These are phyloP conservation scores for Huso huso DNA, from an alignment of 2,797 vertebrate species.

Conservation along the genomic window DNA sequence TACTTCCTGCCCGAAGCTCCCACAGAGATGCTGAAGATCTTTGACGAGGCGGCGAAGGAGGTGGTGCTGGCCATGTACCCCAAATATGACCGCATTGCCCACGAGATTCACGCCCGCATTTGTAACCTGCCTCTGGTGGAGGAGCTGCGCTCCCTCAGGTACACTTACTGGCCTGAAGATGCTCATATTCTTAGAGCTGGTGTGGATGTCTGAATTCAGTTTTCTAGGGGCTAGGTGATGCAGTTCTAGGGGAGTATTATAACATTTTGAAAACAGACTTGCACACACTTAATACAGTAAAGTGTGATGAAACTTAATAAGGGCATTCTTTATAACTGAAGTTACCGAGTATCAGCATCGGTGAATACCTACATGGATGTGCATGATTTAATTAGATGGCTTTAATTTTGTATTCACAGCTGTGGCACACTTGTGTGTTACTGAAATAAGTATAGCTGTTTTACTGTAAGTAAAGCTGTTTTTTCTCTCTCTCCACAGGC, in stretches of 20 bases:
- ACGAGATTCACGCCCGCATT: conserved; percentile 90
- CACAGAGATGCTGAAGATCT: conserved; percentile 90
- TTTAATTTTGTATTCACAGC: too few species aligned
- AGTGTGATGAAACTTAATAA: too few species aligned
- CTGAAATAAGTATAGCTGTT: neutral
- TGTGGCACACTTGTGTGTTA: too few species aligned
- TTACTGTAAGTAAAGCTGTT: neutral
- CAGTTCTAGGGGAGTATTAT: too few species aligned
- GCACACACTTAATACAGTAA: neutral
- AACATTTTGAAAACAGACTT: neutral
- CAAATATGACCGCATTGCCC: conserved; percentile 88
- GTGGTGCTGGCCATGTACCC: conserved; percentile 96
- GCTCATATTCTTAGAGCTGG: neutral
- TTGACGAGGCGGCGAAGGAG: conserved; percentile 90
- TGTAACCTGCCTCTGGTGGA: conserved; percentile 91
- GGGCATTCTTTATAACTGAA: too few species aligned
- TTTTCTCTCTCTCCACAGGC: conserved; percentile 48
- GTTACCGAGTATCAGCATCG: too few species aligned
- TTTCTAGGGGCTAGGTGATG: too few species aligned
- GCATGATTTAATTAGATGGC: too few species aligned
- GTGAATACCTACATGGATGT: too few species aligned
- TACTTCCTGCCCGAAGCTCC: conserved; percentile 95
- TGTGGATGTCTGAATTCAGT: too few species aligned
- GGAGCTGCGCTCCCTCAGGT: conserved; percentile 89
- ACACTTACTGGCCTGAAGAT: conserved; percentile 1